Base-by-base conservation (phyloP, 2,888 invertebrate genomes). In the Lordiphosa fenestrarum region DNA sequence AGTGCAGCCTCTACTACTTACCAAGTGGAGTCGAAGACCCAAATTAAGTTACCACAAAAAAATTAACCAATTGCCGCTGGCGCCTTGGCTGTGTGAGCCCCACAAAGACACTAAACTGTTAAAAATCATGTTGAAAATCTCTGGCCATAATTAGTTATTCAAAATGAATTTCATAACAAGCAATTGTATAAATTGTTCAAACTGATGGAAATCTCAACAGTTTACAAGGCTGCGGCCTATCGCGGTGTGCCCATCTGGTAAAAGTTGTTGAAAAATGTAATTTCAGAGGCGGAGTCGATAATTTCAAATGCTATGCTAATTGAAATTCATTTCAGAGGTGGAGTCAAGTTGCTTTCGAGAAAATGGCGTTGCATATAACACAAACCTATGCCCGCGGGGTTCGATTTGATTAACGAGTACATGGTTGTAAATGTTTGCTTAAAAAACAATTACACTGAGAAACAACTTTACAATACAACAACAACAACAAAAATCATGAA, bases 371-470 rank as follows among this genome's bases (percentile, higher is more conserved):
- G 9, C 13, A 7, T n/a, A 9, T 30, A 13, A 2, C 13, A 21
- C 9, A 47, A 25, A 33, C 19, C 30, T 13, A 3, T 25, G 42
- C 12, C 12, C 36, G 6, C 6, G 4, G 36, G 21, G 12, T 33
- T 47, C 46, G 19, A 47, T 33, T 36, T 72, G 70, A 75, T 75
- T 73, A 65, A 76, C 61, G 60, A 51, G 41, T 56, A 69, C 66
- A 65, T 40, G 73, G 49, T 53, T 59, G 54, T 62, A 71, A 73
- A 63, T 73, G 64, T 63, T 74, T 81, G 71, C 72, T 68, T 69
- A 66, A 73, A 75, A 76, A 81, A 82, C 75, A 78, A 80, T 82
- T 78, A 74, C 46, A 42, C 74, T 61, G 44, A 60, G 69, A 55
- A 71, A 54, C 41, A 71, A 60, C 44, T 69, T 68, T 66, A 66